Conservation (phyloP, 1,140 invertebrate species). For the Manduca sexta region DNA sequence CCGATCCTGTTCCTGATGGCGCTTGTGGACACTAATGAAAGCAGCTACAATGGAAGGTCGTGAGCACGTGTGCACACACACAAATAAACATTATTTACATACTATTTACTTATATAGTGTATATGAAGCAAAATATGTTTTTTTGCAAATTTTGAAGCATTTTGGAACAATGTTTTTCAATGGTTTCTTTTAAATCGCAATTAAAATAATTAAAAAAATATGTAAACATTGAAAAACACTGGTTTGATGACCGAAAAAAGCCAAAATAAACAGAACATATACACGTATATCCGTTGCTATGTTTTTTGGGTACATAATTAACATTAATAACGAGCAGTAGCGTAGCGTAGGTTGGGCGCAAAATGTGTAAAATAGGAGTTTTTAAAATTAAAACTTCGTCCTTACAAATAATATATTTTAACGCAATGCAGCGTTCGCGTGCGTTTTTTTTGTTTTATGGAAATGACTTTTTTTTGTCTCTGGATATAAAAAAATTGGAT, state of each 20-base stretch:
- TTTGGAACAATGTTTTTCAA: neutral
- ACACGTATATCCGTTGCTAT: too few species aligned
- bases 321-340: too few species aligned
- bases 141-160: too few species aligned
- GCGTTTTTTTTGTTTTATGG: too few species aligned
- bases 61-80: constrained; percentile 23
- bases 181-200: neutral
- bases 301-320: too few species aligned
- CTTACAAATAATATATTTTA: too few species aligned
- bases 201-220: neutral
- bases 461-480: too few species aligned
- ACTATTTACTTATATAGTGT: constrained; percentile 16
- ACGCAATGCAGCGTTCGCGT: too few species aligned
- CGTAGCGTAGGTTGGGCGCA: too few species aligned
- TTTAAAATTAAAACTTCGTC: too few species aligned
- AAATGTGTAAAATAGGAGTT: too few species aligned
- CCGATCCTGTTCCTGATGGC: constrained; percentile 29
- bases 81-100: constrained; percentile 20
- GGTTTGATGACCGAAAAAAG: neutral
- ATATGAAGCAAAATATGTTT: constrained; percentile 3
- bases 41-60: constrained; percentile 46
- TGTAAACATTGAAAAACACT: neutral
- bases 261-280: neutral
- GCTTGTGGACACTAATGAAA: constrained; percentile 51
- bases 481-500: too few species aligned